Conservation (phyloP, 2,113 vertebrate genomes). For the Python bivittatus region DNA sequence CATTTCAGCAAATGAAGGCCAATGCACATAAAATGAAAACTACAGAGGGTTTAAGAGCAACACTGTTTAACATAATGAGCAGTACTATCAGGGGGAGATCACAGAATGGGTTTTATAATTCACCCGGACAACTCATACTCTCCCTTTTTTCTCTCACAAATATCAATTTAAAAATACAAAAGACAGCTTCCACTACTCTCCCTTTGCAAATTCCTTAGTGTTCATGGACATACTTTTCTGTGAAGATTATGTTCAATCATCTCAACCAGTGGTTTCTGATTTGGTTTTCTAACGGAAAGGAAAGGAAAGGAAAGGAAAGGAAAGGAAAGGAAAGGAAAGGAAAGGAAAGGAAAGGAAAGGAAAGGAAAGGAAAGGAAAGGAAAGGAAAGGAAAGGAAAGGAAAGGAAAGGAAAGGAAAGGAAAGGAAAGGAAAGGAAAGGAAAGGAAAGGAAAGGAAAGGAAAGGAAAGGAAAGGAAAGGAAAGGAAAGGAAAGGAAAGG, state of each 20-base stretch:
- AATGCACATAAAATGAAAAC: slow-evolving; percentile 75
- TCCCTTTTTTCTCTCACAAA: slow-evolving; percentile 67
- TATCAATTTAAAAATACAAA: slow-evolving; percentile 64
- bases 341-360: background rate
- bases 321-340: too few species aligned
- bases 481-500: too few species aligned
- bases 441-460: too few species aligned
- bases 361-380: too few species aligned
- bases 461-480: background rate
- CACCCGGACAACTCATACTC: slow-evolving; percentile 69
- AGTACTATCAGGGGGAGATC: slow-evolving; percentile 60
- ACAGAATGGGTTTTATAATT: slow-evolving; percentile 62
- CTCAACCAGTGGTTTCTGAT: slow-evolving; percentile 18
- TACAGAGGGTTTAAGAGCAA: slow-evolving; percentile 68
- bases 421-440: too few species aligned
- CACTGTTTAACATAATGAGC: slow-evolving; percentile 75
- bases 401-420: background rate
- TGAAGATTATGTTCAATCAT: slow-evolving; percentile 1
- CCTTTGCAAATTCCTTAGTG: slow-evolving; percentile 35
- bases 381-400: too few species aligned
- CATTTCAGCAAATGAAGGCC: slow-evolving; percentile 85
- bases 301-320: too few species aligned
- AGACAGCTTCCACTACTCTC: slow-evolving; percentile 47
- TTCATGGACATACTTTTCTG: background rate
- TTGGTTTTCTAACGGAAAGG: slow-evolving; percentile 12